A percentile compares a stretch with the other conserved stretches of the same genome.
Evolutionary conservation across 2,888 invertebrate genomes (phyloP).

Genomic region (Stenichneumon culpator): DNA sequence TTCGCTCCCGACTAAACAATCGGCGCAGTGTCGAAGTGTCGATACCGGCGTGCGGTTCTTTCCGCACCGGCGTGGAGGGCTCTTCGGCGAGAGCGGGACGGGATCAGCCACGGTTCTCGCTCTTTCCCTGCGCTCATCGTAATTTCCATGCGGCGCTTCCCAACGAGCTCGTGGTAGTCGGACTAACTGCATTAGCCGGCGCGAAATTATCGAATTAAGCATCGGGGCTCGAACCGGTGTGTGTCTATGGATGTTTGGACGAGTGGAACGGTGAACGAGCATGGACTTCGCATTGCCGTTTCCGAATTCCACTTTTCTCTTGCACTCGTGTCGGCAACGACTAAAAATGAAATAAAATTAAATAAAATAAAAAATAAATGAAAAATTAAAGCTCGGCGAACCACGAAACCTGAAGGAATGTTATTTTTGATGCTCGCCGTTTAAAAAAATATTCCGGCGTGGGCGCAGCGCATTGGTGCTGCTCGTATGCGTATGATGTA

Average conservation of each 20-base stretch:
- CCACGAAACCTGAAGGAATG: no score
- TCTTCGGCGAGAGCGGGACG: slow-evolving; percentile 10
- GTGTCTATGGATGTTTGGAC: slow-evolving; percentile 16
- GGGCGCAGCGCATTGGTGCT: no score
- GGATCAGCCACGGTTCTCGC: neutral
- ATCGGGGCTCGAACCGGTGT: slow-evolving; percentile 38
- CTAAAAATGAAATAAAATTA: no score
- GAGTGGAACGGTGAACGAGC: slow-evolving; percentile 19
- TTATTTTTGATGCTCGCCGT: no score
- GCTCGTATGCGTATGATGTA: no score
- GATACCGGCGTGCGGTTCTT: slow-evolving; percentile 42
- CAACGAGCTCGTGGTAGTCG: slow-evolving; percentile 54
- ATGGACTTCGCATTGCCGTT: neutral
- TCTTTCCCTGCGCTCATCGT: slow-evolving; percentile 43
- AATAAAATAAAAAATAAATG: no score
- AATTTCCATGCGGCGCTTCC: slow-evolving; percentile 61
- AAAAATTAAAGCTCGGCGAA: no score
- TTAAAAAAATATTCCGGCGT: no score
- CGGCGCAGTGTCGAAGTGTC: slow-evolving; percentile 47
- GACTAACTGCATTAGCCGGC: slow-evolving; percentile 65
- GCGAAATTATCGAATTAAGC: slow-evolving; percentile 68
- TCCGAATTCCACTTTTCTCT: neutral
- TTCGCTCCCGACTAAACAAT: slow-evolving; percentile 56
- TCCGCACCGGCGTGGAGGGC: neutral
- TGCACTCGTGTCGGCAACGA: neutral